Evolutionary conservation across 2,113 vertebrate genomes (phyloP).

Genomic region (Gymnogyps californianus): DNA sequence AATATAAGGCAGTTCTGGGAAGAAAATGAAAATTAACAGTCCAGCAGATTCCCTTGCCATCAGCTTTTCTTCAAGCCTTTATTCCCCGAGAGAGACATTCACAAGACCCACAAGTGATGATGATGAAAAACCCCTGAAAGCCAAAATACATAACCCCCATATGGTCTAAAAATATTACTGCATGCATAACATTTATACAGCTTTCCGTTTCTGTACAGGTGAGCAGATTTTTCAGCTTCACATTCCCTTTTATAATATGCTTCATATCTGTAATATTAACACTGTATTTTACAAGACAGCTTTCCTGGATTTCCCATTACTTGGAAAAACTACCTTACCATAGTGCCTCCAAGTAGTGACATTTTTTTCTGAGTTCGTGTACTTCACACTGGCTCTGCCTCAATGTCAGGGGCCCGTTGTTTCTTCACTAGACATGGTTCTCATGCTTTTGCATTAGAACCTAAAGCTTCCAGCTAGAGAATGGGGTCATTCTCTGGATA

Average conservation of each 20-base stretch:
- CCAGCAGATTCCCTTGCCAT: neutral
- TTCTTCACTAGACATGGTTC: fast-evolving
- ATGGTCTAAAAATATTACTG: neutral
- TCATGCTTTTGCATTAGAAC: neutral
- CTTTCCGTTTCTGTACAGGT: neutral
- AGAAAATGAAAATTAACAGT: neutral
- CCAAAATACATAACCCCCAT: neutral
- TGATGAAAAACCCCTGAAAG: neutral
- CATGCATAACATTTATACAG: neutral
- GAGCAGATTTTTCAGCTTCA: neutral
- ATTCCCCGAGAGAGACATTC: neutral
- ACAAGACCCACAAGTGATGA: neutral
- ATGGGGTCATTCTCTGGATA: neutral
- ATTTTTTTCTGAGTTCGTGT: fast-evolving
- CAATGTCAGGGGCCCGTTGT: neutral
- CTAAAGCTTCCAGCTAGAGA: neutral
- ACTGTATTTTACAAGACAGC: neutral
- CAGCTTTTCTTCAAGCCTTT: neutral
- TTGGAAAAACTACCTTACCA: neutral
- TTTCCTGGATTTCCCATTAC: neutral
- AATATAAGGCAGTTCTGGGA: neutral
- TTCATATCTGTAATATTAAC: neutral
- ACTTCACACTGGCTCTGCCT: neutral
- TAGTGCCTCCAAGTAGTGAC: fast-evolving
- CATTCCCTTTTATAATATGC: neutral